phyloP scores from a whole-genome alignment of 2,888 invertebrate genomes.

The Drosophila mettleri region DNA sequence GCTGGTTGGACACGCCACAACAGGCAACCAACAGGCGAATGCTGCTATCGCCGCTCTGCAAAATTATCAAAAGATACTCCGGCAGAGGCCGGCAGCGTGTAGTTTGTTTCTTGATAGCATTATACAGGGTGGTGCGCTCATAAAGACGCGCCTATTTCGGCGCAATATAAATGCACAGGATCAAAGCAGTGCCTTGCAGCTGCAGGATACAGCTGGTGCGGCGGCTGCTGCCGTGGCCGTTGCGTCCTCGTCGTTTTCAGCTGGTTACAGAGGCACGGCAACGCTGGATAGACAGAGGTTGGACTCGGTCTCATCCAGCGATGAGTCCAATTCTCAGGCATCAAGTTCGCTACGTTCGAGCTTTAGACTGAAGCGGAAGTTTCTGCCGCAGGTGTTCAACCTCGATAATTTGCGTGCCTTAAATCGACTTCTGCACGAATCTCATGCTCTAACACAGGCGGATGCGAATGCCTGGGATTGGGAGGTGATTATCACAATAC shows the following conservation, averaged over 20 bases:
- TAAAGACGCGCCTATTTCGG: slow-evolving; percentile 84
- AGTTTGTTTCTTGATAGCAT: slow-evolving; percentile 94
- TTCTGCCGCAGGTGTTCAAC: slow-evolving; percentile 85
- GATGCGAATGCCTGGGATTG: slow-evolving; percentile 96
- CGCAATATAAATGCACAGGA: slow-evolving; percentile 84
- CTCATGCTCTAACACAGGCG: slow-evolving; percentile 91
- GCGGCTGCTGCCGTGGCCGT: slow-evolving; percentile 25
- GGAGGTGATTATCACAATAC: slow-evolving; percentile 93
- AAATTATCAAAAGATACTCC: slow-evolving; percentile 92
- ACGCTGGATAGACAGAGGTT: slow-evolving; percentile 84
- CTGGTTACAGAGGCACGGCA: slow-evolving; percentile 34
- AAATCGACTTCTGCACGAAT: slow-evolving; percentile 91
- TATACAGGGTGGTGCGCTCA: slow-evolving; percentile 86
- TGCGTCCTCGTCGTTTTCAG: slow-evolving; percentile 16
- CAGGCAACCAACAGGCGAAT: slow-evolving; percentile 92
- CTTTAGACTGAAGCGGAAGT: slow-evolving; percentile 83
- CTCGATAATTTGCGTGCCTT: slow-evolving; percentile 86
- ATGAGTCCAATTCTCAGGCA: slow-evolving; percentile 82
- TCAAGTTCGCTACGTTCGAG: slow-evolving; percentile 82
- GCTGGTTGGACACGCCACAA: slow-evolving; percentile 91
- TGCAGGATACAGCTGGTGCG: slow-evolving; percentile 54
- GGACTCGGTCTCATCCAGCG: slow-evolving; percentile 86
- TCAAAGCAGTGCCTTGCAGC: slow-evolving; percentile 44
- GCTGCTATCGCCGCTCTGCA: slow-evolving; percentile 93
- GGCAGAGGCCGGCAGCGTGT: slow-evolving; percentile 91